Percentiles rank a stretch among this genome's conserved stretches.
These are phyloP conservation scores for Mesorhabditis sp. DNA, from an alignment of 2,888 invertebrate species.

Conservation along the genomic window DNA sequence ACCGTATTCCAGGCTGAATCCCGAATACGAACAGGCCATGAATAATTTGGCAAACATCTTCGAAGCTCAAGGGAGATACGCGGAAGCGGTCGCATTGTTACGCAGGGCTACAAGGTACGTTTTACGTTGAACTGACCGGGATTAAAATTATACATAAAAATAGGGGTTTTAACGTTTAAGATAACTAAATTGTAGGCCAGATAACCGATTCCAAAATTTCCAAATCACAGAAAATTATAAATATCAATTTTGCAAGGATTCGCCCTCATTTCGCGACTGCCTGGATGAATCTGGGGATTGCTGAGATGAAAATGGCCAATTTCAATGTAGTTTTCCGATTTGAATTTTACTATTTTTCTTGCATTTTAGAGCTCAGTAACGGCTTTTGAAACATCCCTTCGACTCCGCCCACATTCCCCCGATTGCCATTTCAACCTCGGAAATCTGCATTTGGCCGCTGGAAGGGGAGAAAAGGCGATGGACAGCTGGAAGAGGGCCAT, in stretches of 20 bases:
- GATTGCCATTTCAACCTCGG: slow-evolving; percentile 92
- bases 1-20: slow-evolving; percentile 67
- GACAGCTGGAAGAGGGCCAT: slow-evolving; percentile 80
- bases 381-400: slow-evolving; percentile 78
- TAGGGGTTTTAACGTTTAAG: neutral
- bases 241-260: slow-evolving; percentile 14
- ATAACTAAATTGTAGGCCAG: neutral
- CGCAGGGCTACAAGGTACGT: neutral
- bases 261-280: slow-evolving; percentile 84
- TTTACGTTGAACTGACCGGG: neutral
- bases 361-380: slow-evolving; percentile 72
- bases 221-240: too few species aligned
- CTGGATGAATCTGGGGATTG: slow-evolving; percentile 97
- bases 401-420: slow-evolving; percentile 75
- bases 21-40: slow-evolving; percentile 84
- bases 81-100: neutral
- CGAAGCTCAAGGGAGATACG: slow-evolving; percentile 25
- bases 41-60: slow-evolving; percentile 83
- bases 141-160: neutral
- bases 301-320: slow-evolving; percentile 68
- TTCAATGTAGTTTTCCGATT: slow-evolving; percentile 15
- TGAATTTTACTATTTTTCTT: slow-evolving; percentile 60
- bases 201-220: neutral
- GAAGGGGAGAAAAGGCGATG: slow-evolving; percentile 73
- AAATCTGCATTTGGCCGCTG: slow-evolving; percentile 81